phyloP scores from a whole-genome alignment of 2,113 vertebrate species.

The Phocoena phocoena region DNA sequence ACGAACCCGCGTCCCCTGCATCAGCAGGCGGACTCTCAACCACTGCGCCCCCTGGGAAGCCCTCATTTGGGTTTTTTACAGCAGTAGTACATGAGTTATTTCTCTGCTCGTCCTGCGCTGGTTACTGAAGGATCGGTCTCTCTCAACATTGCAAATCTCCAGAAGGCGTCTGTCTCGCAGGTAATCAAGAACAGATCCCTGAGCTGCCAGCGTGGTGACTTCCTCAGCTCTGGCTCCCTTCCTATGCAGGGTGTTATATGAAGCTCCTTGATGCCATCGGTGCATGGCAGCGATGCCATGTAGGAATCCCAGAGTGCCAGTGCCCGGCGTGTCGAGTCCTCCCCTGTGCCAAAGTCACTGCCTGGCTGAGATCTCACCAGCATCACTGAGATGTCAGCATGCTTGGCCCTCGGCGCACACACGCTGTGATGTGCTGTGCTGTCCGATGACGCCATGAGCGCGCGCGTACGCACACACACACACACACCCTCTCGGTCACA shows the following conservation, averaged over 20 bases:
- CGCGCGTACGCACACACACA: background rate
- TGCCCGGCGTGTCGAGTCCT: rapidly evolving
- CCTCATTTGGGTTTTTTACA: background rate
- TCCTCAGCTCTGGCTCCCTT: background rate
- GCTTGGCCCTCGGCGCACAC: rapidly evolving
- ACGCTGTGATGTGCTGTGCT: background rate
- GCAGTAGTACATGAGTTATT: rapidly evolving
- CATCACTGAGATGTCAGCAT: background rate
- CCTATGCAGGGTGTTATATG: rapidly evolving
- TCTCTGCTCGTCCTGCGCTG: background rate
- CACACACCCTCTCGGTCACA: background rate
- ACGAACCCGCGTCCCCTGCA: too few species aligned
- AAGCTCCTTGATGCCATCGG: background rate
- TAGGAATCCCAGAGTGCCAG: background rate
- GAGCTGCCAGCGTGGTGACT: background rate
- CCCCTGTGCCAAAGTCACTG: background rate
- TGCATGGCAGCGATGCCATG: too few species aligned
- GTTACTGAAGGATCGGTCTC: background rate
- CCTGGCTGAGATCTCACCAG: background rate
- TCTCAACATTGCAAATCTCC: background rate
- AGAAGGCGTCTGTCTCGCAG: background rate
- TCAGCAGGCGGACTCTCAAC: too few species aligned
- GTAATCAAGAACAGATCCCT: background rate
- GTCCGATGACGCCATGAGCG: background rate
- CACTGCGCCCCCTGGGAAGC: too few species aligned